Conservation (phyloP, 2,113 vertebrate genomes). For the Epinephelus cyanopodus region DNA sequence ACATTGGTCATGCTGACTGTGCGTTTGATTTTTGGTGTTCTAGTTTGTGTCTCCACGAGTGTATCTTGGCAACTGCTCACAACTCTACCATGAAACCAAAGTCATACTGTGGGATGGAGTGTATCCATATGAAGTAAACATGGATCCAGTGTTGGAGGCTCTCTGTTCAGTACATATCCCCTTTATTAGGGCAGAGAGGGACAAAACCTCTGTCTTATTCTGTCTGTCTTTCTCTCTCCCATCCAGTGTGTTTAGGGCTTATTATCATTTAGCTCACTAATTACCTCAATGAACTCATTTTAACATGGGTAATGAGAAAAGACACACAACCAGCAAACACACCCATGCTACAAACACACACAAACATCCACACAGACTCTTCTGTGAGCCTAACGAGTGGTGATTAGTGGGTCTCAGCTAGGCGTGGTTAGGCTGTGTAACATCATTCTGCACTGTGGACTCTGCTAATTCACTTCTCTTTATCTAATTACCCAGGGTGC, state of each 20-base stretch:
- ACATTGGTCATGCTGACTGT: conserved; percentile 58
- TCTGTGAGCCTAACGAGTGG: conserved; percentile 88
- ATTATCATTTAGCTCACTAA: conserved; percentile 66
- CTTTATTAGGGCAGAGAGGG: not conserved
- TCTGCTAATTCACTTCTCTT: conserved; percentile 94
- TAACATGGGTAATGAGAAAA: conserved; percentile 60
- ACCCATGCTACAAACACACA: conserved; percentile 19
- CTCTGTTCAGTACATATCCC: conserved; percentile 16
- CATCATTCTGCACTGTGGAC: conserved; percentile 90
- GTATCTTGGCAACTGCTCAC: conserved; percentile 46
- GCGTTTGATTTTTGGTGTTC: conserved; percentile 62
- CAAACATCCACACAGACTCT: conserved; percentile 37
- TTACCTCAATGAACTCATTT: conserved; percentile 64
- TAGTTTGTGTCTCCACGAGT: conserved; percentile 45
- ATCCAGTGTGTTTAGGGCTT: conserved; percentile 46
- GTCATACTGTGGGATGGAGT: conserved; percentile 34
- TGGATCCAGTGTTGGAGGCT: conserved; percentile 5
- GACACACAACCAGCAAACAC: conserved; percentile 44
- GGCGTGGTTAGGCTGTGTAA: conserved; percentile 87
- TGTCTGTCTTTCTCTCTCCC: conserved; percentile 6
- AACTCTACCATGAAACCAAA: conserved; percentile 18
- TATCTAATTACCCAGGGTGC: conserved; percentile 92
- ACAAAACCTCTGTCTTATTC: conserved; percentile 1
- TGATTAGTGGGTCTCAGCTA: conserved; percentile 92
- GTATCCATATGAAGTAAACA: conserved; percentile 7